These are phyloP conservation scores for Pipistrellus nathusii DNA, from an alignment of 2,797 vertebrate species.

Conservation along the genomic window DNA sequence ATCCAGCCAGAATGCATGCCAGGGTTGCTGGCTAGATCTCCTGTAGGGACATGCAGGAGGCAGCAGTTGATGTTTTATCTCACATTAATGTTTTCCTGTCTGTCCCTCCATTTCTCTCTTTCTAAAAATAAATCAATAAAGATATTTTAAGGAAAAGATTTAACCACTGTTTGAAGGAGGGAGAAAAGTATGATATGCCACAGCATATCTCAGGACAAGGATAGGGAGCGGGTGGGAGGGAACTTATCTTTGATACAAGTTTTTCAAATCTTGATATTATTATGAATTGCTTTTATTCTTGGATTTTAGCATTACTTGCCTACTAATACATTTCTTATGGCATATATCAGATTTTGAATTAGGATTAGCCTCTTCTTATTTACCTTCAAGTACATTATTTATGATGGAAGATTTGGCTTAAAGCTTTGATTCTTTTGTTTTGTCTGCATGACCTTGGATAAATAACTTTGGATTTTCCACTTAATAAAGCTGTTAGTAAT, in stretches of 20 bases:
- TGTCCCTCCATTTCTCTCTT: background rate
- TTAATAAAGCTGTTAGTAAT: conserved; percentile 23
- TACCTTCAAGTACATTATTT: conserved; percentile 22
- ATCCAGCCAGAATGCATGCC: background rate
- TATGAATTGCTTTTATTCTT: background rate
- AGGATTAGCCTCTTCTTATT: background rate
- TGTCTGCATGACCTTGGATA: background rate
- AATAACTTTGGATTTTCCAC: conserved; percentile 21
- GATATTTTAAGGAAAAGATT: background rate
- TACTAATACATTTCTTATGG: background rate
- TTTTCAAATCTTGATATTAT: background rate
- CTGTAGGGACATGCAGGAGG: background rate
- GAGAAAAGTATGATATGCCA: background rate
- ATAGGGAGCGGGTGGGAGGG: background rate
- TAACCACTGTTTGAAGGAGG: background rate
- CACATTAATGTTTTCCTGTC: background rate
- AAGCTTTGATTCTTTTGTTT: conserved; percentile 53
- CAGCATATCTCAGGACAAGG: background rate
- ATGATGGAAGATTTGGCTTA: background rate
- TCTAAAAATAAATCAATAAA: background rate
- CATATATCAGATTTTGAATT: conserved; percentile 39
- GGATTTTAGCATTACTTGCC: conserved; percentile 32
- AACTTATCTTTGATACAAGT: background rate
- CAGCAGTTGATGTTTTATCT: background rate
- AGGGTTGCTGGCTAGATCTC: background rate